These are phyloP conservation scores for Calephelis virginiensis DNA, from an alignment of 1,140 invertebrate genomes.

Conservation along the genomic window DNA sequence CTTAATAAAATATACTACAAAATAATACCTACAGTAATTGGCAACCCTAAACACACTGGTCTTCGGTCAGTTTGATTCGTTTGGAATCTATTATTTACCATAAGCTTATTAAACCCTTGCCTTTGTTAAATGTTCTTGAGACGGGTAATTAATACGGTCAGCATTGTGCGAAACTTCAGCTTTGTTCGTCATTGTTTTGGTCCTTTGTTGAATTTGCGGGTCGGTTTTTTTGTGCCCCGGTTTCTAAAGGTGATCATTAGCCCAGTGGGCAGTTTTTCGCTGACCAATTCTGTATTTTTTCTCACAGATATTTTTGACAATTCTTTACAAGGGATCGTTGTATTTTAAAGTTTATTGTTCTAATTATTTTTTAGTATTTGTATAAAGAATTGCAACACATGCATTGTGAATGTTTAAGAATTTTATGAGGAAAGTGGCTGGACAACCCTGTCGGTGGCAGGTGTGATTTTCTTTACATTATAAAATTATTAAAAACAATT, in stretches of 20 bases:
- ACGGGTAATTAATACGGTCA: conserved; percentile 72
- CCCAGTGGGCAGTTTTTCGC: conserved; percentile 64
- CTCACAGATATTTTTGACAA: conserved; percentile 43
- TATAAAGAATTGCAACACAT: too few relatives aligned
- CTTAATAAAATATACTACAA: too few relatives aligned
- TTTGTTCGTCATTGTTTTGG: conserved; percentile 61
- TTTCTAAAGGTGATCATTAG: conserved; percentile 71
- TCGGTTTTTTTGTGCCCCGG: conserved; percentile 53
- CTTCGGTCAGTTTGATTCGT: conserved; percentile 56
- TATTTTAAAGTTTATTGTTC: too few relatives aligned
- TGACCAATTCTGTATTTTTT: conserved; percentile 56
- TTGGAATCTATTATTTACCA: conserved; percentile 68
- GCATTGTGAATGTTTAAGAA: too few relatives aligned
- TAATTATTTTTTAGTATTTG: too few relatives aligned
- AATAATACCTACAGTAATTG: too few relatives aligned
- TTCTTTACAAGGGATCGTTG: background rate
- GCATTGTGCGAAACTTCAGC: conserved; percentile 59
- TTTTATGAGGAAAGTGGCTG: too few relatives aligned
- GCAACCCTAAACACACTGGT: conserved; percentile 33
- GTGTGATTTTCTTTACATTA: too few relatives aligned
- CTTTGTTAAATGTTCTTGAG: conserved; percentile 54
- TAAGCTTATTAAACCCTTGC: conserved; percentile 75
- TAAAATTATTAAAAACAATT: too few relatives aligned
- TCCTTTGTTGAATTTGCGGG: conserved; percentile 46
- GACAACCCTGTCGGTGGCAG: too few relatives aligned